Evolutionary conservation across 2,888 invertebrate genomes (phyloP), one percentile per base, ranked within the genome.

Genomic region (Lacanobia oleracea): DNA sequence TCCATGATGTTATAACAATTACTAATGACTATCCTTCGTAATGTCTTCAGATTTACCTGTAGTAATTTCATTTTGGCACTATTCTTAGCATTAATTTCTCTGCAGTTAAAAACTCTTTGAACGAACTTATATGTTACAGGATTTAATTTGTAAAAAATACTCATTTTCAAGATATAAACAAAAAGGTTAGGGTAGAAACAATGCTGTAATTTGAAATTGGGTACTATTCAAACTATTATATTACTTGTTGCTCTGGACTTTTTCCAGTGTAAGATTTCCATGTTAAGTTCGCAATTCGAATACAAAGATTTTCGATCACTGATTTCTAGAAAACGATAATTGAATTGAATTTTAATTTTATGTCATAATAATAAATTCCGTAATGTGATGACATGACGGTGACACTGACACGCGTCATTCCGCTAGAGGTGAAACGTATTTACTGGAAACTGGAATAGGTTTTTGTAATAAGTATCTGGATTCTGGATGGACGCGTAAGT

Each of bases 61-160:
- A 62, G 8, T 62, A 56, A 18, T 14, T 67, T 53, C 37, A 33
- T 65, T 51, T 57, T 75, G 5, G 48, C 14, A 70, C n/a, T 61
- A 51, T 54, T 75, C 18, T 62, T 75, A 18, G 50, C 40, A 50
- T 63, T 63, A 2, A 72, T 33, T 74, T 77, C 74, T 23, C 37
- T 73, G 37, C 14, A 21, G 3, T 64, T 77, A 37, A 63, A 75
- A 45, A 78, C 45, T 65, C 66, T 67, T 69, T 81, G 74, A 56
- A 73, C 21, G 9, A 79, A 67, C 62, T 69, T 81, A 68, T n/a
- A 78, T 48, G 73, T 57, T 61, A 85, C 14, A 48, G 87, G 85
- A 23, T 75, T 68, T 14, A 78, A 16, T 53, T 76, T 85, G 48
- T 45, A 27, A 48, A 82, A 72, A 56, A 48, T 27, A 51, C 54